Base-by-base conservation (phyloP, 2,113 vertebrate genomes). In the Theristicus caerulescens region DNA sequence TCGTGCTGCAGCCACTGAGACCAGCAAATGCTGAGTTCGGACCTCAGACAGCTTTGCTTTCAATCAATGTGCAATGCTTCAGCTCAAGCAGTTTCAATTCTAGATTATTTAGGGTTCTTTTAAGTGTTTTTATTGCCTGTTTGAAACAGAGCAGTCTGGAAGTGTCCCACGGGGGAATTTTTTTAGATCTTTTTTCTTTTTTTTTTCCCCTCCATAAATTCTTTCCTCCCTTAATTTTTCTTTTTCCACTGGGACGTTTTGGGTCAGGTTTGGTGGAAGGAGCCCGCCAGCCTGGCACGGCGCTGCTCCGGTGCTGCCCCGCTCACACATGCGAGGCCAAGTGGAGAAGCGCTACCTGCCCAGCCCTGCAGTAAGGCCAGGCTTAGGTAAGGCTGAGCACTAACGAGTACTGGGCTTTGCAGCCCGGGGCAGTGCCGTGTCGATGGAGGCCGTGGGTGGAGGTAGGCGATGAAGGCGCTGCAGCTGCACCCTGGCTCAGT, bases 351-450 rank as follows among this genome's bases (percentile, higher is more conserved):
- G 5, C 12, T 31, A 7, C 12, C 36, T 32, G 26, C 47, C 38
- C 40, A 44, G 36, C 47, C 54, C 87, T 20, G 38, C 38, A 14
- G 25, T 14, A 34, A 11, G 26, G 13, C 52, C 3, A 15, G 76
- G 31, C 44, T 40, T 42, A 6, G 38, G 27, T n/a, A 13, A 12
- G 59, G 66, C 19, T 31, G 18, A 32, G 42, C 25, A 22, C 16
- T 29, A 4, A 15, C 2, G 36, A 22, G 32, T 24, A 8, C 52
- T 42, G 0, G 6, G 61, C 22, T 38, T 22, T 29, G 55, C n/a
- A 34, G 29, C 24, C 6, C 0, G 4, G 36, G 9, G 57, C 7
- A 38, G 42, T 25, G 20, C 49, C 1, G 7, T n/a, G 46, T 13
- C 1, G 16, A 13, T 20, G 47, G 55, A 16, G 36, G 36, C 6